Base-by-base conservation (phyloP, 2,113 vertebrate genomes). In the Rhizomys pruinosus region DNA sequence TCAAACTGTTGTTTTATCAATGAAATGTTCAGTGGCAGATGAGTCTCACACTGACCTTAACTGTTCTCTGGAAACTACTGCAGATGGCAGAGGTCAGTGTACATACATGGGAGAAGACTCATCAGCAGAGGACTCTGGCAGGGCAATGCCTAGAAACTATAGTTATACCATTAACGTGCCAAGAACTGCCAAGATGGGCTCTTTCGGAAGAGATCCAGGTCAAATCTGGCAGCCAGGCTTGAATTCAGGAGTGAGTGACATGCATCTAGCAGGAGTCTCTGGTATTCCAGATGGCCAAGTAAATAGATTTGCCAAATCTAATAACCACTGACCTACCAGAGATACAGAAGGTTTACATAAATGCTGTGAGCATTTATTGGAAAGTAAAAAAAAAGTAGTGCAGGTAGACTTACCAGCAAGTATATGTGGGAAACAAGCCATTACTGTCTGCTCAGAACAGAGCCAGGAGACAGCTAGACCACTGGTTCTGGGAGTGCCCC, bases 271-370 rank as follows among this genome's bases (percentile, higher is more conserved):
- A 96, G 96, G 94, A 7, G 97, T 98, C 95, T 96, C 97, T 97
- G 92, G 91, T 95, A 92, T 95, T 74, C 86, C 90, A 82, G 97
- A 97, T 89, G 96, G 94, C 90, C 98, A 98, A 91, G 55, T 79
- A 94, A 98, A 97, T 94, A 97, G 97, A 94, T 97, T 97, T 96
- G 96, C 97, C 89, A 97, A 98, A 82, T 91, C 98, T 96, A 96
- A 96, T 94, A 96, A 96, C 94, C 98, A 96, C 71, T 97, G 97
- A 97, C 97, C 97, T 92, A 94, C 97, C 39, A 96, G 98, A 96
- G 96, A 97, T 91, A 94, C 95, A 82, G 98, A 66, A 97, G 92
- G 86, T 90, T 86, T 97, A 64, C 94, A 86, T 78, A 96, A 87
- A 89, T 92, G 4, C 94, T 96, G 97, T 97, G 97, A 97, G 93